Conservation (phyloP, 2,888 invertebrate species). For the Auanema sp. region DNA sequence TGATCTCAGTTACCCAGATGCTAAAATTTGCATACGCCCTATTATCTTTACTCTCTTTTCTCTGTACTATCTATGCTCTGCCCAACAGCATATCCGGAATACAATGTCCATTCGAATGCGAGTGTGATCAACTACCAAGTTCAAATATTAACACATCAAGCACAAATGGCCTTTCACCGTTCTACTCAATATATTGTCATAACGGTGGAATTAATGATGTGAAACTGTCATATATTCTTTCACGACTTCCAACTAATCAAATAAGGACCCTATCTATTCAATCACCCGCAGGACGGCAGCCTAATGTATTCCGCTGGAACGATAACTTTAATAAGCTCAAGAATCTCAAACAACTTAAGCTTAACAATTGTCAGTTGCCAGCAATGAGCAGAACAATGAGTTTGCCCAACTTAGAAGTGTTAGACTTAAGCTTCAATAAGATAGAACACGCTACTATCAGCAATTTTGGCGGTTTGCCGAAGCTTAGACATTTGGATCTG, state of each 20-base stretch:
- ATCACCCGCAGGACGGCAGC: conserved; percentile 40
- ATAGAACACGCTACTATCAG: conserved; percentile 53
- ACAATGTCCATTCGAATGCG: conserved; percentile 50
- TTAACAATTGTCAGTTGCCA: conserved; percentile 54
- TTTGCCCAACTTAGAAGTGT: conserved; percentile 49
- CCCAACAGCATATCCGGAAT: not conserved
- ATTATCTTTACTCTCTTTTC: conserved; percentile 9
- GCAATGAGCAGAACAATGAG: conserved; percentile 55
- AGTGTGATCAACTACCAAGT: conserved; percentile 42
- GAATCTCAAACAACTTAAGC: conserved; percentile 51
- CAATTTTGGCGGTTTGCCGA: conserved; percentile 62
- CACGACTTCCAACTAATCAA: conserved; percentile 39
- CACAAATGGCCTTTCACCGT: too few species aligned
- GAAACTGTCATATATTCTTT: conserved; percentile 48
- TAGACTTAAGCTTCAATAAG: conserved; percentile 50
- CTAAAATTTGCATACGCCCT: conserved; percentile 11
- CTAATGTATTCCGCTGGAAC: conserved; percentile 58
- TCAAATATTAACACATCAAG: conserved; percentile 20
- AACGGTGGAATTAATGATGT: conserved; percentile 53
- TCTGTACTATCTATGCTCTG: not conserved
- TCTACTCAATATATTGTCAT: conserved; percentile 48
- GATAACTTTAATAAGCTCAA: conserved; percentile 58
- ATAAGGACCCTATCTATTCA: conserved; percentile 61
- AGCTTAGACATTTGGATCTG: conserved; percentile 71
- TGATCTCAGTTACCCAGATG: not conserved